Evolutionary conservation across 2,797 vertebrate genomes (phyloP), one percentile per base, ranked within the genome.

Genomic region (Melopsittacus undulatus): DNA sequence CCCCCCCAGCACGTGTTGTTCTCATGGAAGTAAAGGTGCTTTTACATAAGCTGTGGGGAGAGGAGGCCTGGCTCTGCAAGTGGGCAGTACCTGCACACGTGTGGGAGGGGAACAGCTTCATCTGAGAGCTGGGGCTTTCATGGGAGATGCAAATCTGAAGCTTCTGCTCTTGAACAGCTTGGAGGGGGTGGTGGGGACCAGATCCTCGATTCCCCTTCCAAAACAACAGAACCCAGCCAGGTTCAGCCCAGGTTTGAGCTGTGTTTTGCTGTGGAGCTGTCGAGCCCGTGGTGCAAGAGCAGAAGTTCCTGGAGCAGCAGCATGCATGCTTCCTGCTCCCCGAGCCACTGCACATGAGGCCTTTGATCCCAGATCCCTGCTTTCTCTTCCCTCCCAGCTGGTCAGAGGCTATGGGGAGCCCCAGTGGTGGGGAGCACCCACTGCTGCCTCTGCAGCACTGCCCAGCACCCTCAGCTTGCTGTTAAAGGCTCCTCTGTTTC

Each of bases 341-440:
- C 0, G 10, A 40, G 78, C 67, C 40, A 2, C 13, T 46, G 91
- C 67, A 63, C 19, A 9, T 0, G 9, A 42, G 68, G 34, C 64
- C 52, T 61, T 48, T 24, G 8, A 59, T 3, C 82, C 32, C 4
- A 4, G 11, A 3, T 2, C 49, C 4, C 46, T 52, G 38, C 0
- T 12, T 56, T 32, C 7, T 22, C 49, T 79, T 29, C 57, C 45
- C 13, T 52, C 2, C 27, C 8, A 9, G 4, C 22, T 34, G 56
- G n/a, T 24, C n/a, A 34, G 56, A 24, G 56, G n/a, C 22, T 22
- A 54, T 48, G 70, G 63, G 0, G 13, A 30, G 81, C 7, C 18
- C 34, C 10, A 0, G 7, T 3, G 4, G 2, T 5, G 68, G 43
- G 29, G 36, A 48, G 23, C 3, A 13, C 34, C 27, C 11, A 0